Evolutionary conservation across 2,888 invertebrate genomes (phyloP), one percentile per base, ranked within the genome.

Genomic region (Perizoma flavofasciatum): DNA sequence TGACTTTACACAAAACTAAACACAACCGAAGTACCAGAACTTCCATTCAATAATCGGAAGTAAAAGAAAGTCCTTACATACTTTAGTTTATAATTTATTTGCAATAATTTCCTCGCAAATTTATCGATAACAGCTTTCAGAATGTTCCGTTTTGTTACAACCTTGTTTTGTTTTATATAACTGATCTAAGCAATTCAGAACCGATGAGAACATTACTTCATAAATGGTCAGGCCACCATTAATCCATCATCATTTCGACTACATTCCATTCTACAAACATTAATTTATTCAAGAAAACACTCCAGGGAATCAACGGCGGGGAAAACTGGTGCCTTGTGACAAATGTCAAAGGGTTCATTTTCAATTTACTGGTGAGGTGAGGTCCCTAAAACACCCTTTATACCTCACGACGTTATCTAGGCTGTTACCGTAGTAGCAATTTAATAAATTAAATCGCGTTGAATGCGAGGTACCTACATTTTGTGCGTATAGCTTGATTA

Each of bases 361-460:
- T 78, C 72, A 71, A 76, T 80, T 77, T 74, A 61, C 61, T 69
- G 59, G 65, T 66, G 62, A 67, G 65, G 43, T 61, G 66, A 60
- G 61, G 65, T 67, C 63, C 70, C 70, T 59, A 63, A 70, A 63
- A 70, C 67, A 66, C 61, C 68, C 68, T 76, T 72, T 71, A 69
- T 78, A 75, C 76, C 73, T 69, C 61, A 68, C 66, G 63, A 65
- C 69, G 71, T 69, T 77, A 77, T 78, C 74, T 69, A 69, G 66
- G 63, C 61, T 66, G 69, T 79, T 81, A 77, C 74, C 70, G 71
- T 70, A 65, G 70, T 69, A 69, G 75, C 78, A 79, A 83, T 83
- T 82, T 83, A 79, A 79, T 82, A 85, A 85, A 85, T 87, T 82
- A 84, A 81, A 77, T 79, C 72, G 61, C 58, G 59, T 10, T 50